Conservation (phyloP, 1,140 invertebrate species). For the Hestina assimilis region DNA sequence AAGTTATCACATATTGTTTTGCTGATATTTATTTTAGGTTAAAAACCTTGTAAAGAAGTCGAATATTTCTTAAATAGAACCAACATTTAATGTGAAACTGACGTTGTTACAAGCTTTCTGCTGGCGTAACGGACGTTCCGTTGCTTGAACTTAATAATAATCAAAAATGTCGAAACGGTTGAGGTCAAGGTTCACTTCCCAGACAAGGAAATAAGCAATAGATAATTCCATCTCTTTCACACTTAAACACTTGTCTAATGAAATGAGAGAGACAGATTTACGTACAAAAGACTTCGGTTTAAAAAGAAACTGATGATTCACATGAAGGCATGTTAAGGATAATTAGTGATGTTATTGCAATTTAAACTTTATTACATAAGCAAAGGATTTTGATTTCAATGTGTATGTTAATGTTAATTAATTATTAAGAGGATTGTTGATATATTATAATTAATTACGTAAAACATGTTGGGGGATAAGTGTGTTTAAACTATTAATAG, state of each 20-base stretch:
- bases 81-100: not conserved
- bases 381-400: not conserved
- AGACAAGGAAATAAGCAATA: conserved; percentile 16
- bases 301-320: too few species aligned
- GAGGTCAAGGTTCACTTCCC: conserved; percentile 48
- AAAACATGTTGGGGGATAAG: not conserved
- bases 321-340: not conserved
- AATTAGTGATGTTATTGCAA: not conserved
- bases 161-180: conserved; percentile 25
- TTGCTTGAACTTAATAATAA: conserved; percentile 30
- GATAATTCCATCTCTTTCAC: conserved; percentile 25
- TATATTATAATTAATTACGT: conserved; percentile 8
- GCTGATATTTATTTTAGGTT: too few species aligned
- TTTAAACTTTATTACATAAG: not conserved
- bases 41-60: too few species aligned
- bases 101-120: conserved; percentile 4
- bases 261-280: not conserved
- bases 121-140: conserved; percentile 26
- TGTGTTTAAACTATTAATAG: not conserved
- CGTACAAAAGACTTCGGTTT: conserved; percentile 18
- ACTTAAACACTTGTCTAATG: conserved; percentile 4
- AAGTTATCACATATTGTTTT: too few species aligned
- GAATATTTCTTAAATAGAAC: not conserved
- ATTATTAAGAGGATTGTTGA: not conserved
- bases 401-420: not conserved